These are phyloP conservation scores for Opisthograptis luteolata DNA, from an alignment of 2,888 invertebrate species.

Conservation along the genomic window DNA sequence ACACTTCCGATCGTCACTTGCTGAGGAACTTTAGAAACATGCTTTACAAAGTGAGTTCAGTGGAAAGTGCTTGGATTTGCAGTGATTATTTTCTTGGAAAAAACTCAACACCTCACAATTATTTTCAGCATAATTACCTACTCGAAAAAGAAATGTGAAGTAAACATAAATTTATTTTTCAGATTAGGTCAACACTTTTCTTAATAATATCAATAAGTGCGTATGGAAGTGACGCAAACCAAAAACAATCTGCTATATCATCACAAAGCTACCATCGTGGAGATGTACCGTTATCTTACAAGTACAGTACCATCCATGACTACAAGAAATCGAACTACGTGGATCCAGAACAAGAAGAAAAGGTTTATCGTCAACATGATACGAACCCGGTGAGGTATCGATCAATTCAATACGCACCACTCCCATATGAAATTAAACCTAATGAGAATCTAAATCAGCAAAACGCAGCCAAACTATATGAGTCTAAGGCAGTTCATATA, in stretches of 20 bases:
- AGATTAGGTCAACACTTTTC: slow-evolving; percentile 41
- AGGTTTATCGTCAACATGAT: not conserved
- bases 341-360: slow-evolving; percentile 2
- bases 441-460: not conserved
- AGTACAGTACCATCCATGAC: slow-evolving; percentile 40
- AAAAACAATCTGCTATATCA: slow-evolving; percentile 40
- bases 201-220: slow-evolving; percentile 35
- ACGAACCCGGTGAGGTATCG: not conserved
- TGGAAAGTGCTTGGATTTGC: slow-evolving; percentile 7
- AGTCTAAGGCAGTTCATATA: not conserved
- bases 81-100: not conserved
- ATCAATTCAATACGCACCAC: slow-evolving; percentile 18
- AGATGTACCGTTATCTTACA: slow-evolving; percentile 47
- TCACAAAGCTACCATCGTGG: slow-evolving; percentile 44
- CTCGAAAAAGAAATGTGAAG: not conserved
- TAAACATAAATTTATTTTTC: slow-evolving; percentile 28
- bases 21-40: slow-evolving; percentile 39
- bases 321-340: slow-evolving; percentile 34
- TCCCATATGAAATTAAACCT: not conserved
- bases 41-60: slow-evolving; percentile 49
- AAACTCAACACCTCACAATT: too few relatives aligned
- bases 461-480: not conserved
- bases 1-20: slow-evolving; percentile 45
- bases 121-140: too few relatives aligned
- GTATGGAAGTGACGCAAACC: slow-evolving; percentile 9